Evolutionary conservation across 2,888 invertebrate genomes (phyloP), one percentile per base, ranked within the genome.

Genomic region (Hybos culiciformis): DNA sequence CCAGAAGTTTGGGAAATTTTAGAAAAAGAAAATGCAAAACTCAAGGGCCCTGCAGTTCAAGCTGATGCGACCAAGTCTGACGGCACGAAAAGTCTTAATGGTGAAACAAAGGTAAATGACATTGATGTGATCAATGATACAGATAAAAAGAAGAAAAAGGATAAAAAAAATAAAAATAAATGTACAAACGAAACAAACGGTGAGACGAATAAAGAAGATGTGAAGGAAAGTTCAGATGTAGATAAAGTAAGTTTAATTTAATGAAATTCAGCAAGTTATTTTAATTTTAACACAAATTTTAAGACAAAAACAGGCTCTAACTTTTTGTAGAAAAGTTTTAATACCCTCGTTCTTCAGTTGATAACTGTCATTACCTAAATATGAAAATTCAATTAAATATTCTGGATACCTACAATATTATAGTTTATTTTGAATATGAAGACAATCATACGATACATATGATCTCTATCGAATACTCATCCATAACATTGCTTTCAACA

Each of bases 1-100:
- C 77, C 81, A 3, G 85, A 85, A 78, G 72, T 78, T 33, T 67
- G 77, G 62, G 65, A 70, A 37, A 68, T 76, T 23, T 70, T 74
- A 1, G 76, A 77, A 56, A 63, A 73, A 37, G 61, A 70, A 37
- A 65, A 68, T 15, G 59, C 73, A 24, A 69, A 74, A 44, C 58
- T 60, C 48, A 62, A 60, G 41, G 34, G 23, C n/a, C n/a, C n/a
- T n/a, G n/a, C n/a, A n/a, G n/a, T n/a, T n/a, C n/a, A 19, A 39
- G 31, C 9, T 24, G 24, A 11, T 7, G 3, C 32, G 3, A 17
- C 4, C 5, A 8, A 9, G 8, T 15, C 4, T 17, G 17, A 15
- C 8, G 17, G 3, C 5, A 32, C 14, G 14, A 17, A 5, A 32
- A 32, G 9, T 32, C 14, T 14, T 4, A 32, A 24, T 8, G 6